These are phyloP conservation scores for Stenolophus ochropezus DNA, from an alignment of 2,888 invertebrate genomes.

Conservation along the genomic window DNA sequence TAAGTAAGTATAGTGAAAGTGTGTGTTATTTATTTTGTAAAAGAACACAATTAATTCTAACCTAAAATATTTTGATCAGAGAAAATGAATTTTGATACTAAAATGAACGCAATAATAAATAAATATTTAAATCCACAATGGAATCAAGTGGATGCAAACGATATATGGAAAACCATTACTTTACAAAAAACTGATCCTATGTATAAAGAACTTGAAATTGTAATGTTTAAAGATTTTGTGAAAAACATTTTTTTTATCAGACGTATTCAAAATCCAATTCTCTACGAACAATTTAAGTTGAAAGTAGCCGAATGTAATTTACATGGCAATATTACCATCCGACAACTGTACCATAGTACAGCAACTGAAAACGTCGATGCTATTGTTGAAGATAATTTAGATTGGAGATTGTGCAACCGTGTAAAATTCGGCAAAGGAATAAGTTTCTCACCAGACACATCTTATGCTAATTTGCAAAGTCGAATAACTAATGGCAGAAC, in stretches of 20 bases:
- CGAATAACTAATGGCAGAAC: slow-evolving; percentile 13
- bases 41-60: too few species aligned
- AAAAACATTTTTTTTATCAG: not conserved
- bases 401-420: slow-evolving; percentile 43
- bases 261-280: slow-evolving; percentile 35
- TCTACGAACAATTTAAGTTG: slow-evolving; percentile 38
- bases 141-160: not conserved
- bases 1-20: too few species aligned
- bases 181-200: not conserved
- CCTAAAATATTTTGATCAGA: not conserved
- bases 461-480: slow-evolving; percentile 45
- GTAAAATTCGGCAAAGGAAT: slow-evolving; percentile 44
- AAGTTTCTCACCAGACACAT: slow-evolving; percentile 44
- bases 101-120: slow-evolving; percentile 14
- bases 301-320: slow-evolving; percentile 18
- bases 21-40: too few species aligned
- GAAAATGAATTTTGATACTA: slow-evolving; percentile 1
- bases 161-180: not conserved
- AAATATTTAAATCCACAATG: not conserved
- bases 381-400: slow-evolving; percentile 46
- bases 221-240: slow-evolving; percentile 6
- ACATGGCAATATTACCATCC: not conserved
- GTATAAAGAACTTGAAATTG: not conserved
- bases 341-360: slow-evolving; percentile 42
- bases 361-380: slow-evolving; percentile 25